These are phyloP conservation scores for Sarcophaga carnaria DNA, from an alignment of 2,888 invertebrate genomes.

Conservation along the genomic window DNA sequence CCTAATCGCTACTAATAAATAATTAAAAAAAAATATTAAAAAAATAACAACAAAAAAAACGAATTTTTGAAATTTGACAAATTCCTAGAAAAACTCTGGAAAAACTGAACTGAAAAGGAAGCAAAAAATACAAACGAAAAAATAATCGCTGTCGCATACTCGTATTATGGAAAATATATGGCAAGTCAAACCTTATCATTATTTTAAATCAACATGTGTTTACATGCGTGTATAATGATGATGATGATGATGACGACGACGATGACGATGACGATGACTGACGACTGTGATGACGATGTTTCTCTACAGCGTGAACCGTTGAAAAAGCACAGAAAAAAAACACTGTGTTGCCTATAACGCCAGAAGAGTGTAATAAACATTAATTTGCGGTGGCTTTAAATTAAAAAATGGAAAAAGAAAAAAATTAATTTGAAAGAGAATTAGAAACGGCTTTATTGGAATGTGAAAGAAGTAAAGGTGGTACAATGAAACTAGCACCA, in stretches of 20 bases:
- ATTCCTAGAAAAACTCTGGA: constrained; percentile 35
- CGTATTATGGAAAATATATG: neutral
- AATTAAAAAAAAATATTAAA: constrained; percentile 14
- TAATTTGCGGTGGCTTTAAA: constrained; percentile 34
- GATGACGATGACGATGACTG: neutral
- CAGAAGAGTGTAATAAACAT: constrained; percentile 22
- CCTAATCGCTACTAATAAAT: constrained; percentile 11
- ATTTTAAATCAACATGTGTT: constrained; percentile 56
- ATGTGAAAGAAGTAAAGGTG: no score
- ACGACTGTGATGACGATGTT: neutral
- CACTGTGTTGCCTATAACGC: constrained; percentile 16
- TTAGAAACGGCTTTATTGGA: no score
- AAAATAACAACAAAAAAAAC: no score
- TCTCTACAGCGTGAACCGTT: neutral
- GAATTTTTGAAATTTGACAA: constrained; percentile 34
- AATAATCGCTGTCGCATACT: no score
- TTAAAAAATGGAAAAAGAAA: no score
- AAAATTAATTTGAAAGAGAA: no score
- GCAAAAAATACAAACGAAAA: neutral
- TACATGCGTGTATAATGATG: constrained; percentile 41
- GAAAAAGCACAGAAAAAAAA: neutral
- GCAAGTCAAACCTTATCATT: constrained; percentile 40
- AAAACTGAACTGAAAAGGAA: constrained; percentile 2
- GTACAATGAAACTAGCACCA: neutral
- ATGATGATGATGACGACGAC: neutral